Evolutionary conservation across 2,888 invertebrate genomes (phyloP).

Genomic region (Hymenopus coronatus): DNA sequence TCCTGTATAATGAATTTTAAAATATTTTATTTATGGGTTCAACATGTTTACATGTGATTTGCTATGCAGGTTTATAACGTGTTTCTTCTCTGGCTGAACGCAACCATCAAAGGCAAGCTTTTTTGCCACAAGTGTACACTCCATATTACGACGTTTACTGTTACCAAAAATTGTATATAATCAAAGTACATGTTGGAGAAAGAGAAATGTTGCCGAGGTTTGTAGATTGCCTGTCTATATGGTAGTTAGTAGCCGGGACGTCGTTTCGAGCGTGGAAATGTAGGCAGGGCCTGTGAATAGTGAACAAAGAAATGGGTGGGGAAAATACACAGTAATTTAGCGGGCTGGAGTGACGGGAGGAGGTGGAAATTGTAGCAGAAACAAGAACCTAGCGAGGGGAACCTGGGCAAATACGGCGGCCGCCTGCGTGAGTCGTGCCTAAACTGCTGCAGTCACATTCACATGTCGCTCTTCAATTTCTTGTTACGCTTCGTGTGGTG

Average conservation of each 20-base stretch:
- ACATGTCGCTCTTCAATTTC: not conserved
- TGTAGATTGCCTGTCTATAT: not conserved
- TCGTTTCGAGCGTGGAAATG: not conserved
- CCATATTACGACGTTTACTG: not conserved
- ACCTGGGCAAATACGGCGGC: not conserved
- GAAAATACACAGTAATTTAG: slow-evolving; percentile 9
- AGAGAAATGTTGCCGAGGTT: not conserved
- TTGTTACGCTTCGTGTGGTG: not conserved
- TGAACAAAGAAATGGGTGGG: slow-evolving; percentile 17
- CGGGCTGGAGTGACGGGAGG: not conserved
- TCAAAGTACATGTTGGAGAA: not conserved
- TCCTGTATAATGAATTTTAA: too few relatives aligned
- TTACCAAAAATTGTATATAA: not conserved
- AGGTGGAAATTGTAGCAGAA: slow-evolving; percentile 5
- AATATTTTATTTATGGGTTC: too few relatives aligned
- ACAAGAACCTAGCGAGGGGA: not conserved
- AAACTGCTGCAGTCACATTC: not conserved
- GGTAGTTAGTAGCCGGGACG: not conserved
- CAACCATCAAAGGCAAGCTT: not conserved
- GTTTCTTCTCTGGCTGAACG: too few relatives aligned
- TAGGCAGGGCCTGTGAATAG: slow-evolving; percentile 11
- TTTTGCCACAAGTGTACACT: not conserved
- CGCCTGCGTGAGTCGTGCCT: not conserved
- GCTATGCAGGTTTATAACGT: too few relatives aligned
- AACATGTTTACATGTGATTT: too few relatives aligned